Evolutionary conservation across 2,888 invertebrate genomes (phyloP), one percentile per base, ranked within the genome.

Genomic region (Cosmopolites sordidus): DNA sequence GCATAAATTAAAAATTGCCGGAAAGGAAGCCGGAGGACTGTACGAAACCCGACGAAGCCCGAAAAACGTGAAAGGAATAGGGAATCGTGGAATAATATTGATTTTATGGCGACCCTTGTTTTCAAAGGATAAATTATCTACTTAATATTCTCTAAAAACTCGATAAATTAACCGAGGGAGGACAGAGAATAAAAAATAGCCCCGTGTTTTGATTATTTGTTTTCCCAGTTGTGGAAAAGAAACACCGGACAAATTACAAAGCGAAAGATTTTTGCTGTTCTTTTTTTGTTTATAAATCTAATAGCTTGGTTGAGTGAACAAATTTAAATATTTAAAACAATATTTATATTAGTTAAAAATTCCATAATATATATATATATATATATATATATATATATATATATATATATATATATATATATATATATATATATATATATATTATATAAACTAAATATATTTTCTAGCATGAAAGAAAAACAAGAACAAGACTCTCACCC

Each of bases 121-220:
- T 45, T 51, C 43, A 48, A 51, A 52, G 52, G 52, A 56, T 55
- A 48, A 55, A 51, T 51, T 55, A 44, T 40, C 55, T 47, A 51
- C 55, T 55, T 51, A 55, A 55, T 55, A 55, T 55, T 55, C 55
- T 55, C 47, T 51, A 51, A 55, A 55, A 55, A 55, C 55, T 55
- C 39, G 16, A 14, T 40, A 51, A 54, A 55, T 55, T 48, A 55
- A 41, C 33, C 40, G 11, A 9, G 29, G 29, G 27, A 3, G 11
- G 33, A 33, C 11, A n/a, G 15, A 27, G 29, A 16, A 27, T 14
- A 45, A 37, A 45, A 38, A 37, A 38, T 17, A 30, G 16, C 11
- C 2, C 12, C 2, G 3, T 2, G 27, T 43, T 43, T 44, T 44
- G 29, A 16, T 15, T 44, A 33, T 37, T 45, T 45, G 16, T 37